Conservation (phyloP, 2,888 invertebrate genomes). For the Charanyca ferruginea region DNA sequence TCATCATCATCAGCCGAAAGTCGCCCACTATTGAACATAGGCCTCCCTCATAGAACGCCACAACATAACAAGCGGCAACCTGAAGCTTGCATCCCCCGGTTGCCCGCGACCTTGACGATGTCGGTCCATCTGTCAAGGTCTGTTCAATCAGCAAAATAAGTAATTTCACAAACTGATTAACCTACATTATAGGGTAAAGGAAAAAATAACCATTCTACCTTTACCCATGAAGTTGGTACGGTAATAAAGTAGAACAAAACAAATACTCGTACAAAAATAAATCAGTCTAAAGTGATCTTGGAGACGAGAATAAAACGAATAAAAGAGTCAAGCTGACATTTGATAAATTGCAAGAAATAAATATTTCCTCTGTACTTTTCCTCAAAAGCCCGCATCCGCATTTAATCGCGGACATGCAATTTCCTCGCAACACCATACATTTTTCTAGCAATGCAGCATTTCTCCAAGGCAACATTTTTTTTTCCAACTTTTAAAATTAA, state of each 20-base stretch:
- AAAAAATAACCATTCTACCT: not conserved
- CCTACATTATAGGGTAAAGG: not conserved
- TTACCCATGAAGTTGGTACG: not conserved
- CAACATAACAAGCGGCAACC: no score
- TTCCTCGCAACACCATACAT: slow-evolving; percentile 43
- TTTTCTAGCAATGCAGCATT: slow-evolving; percentile 55
- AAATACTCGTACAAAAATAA: slow-evolving; percentile 24
- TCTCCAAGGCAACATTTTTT: slow-evolving; percentile 54
- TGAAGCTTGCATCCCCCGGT: no score
- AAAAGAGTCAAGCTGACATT: slow-evolving; percentile 51
- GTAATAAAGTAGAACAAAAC: slow-evolving; percentile 14
- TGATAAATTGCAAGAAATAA: slow-evolving; percentile 61
- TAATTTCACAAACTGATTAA: not conserved
- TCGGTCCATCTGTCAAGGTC: no score
- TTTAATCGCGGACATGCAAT: slow-evolving; percentile 61
- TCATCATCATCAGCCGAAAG: no score
- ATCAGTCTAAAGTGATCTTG: slow-evolving; percentile 33
- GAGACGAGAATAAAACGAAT: slow-evolving; percentile 36
- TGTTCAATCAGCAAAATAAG: no score
- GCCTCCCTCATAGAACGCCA: no score
- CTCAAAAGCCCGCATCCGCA: slow-evolving; percentile 41
- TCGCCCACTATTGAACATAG: no score
- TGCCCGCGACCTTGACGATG: no score
- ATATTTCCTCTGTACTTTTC: slow-evolving; percentile 50
- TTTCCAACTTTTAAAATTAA: slow-evolving; percentile 68